Conservation (phyloP, 2,888 invertebrate species). For the Xestia xanthographa region DNA sequence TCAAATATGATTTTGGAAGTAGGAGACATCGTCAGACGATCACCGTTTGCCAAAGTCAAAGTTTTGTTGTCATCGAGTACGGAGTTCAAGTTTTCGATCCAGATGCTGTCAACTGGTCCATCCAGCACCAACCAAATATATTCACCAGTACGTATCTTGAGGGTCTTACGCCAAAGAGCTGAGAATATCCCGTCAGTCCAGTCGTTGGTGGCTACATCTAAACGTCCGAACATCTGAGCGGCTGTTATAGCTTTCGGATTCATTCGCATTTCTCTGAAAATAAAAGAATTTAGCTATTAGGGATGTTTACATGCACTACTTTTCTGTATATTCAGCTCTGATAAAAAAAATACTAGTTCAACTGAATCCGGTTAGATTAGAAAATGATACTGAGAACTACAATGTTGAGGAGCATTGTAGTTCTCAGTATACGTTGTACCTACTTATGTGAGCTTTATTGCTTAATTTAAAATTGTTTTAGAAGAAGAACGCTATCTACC, state of each 20-base stretch:
- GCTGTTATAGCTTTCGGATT: constrained; percentile 99
- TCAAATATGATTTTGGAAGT: constrained; percentile 99
- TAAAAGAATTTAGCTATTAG: neutral
- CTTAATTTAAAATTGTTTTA: no score
- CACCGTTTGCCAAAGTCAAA: constrained; percentile 98
- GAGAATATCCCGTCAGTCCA: constrained; percentile 99
- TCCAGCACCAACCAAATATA: constrained; percentile 98
- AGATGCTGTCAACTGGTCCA: constrained; percentile 99
- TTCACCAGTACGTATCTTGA: constrained; percentile 96
- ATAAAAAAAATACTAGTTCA: no score
- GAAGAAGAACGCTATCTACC: no score
- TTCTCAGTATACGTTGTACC: no score
- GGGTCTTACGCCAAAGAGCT: constrained; percentile 98
- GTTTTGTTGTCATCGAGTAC: constrained; percentile 99
- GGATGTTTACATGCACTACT: neutral
- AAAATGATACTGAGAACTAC: no score
- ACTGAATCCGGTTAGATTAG: no score
- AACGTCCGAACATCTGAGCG: constrained; percentile 98
- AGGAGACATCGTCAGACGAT: constrained; percentile 98
- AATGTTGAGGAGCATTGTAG: no score
- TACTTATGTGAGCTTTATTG: no score
- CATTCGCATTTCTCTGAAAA: constrained; percentile 97
- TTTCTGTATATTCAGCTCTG: no score
- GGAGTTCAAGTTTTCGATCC: constrained; percentile 99
- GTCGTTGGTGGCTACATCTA: constrained; percentile 99